These are phyloP conservation scores for Cylindroiulus punctatus DNA, from an alignment of 2,888 invertebrate genomes.

Conservation along the genomic window DNA sequence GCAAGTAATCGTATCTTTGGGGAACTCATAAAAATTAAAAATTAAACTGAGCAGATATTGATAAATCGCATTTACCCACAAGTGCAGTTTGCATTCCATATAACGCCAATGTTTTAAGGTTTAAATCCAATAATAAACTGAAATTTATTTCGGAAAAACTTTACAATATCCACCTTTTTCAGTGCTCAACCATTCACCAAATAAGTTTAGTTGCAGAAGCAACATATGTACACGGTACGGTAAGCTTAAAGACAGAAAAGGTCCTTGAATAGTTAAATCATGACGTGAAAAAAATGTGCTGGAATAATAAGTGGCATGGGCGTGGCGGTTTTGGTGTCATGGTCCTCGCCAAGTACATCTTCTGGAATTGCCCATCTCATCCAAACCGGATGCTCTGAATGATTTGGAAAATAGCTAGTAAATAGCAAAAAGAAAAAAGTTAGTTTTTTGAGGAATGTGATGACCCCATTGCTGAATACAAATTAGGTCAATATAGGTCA, in stretches of 20 bases:
- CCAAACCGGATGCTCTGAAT: slow-evolving; percentile 58
- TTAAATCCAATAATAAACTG: slow-evolving; percentile 12
- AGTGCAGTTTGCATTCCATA: too few species aligned
- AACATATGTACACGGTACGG: slow-evolving; percentile 52
- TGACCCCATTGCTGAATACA: slow-evolving; percentile 11
- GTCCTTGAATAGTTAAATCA: slow-evolving; percentile 25
- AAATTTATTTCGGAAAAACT: slow-evolving; percentile 25
- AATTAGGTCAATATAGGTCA: not conserved
- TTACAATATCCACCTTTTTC: slow-evolving; percentile 13
- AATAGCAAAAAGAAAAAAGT: slow-evolving; percentile 36
- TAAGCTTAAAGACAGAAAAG: not conserved
- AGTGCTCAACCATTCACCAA: slow-evolving; percentile 31
- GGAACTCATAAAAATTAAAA: too few species aligned
- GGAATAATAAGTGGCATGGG: slow-evolving; percentile 39
- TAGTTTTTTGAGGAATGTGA: slow-evolving; percentile 21
- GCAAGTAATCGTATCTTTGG: too few species aligned
- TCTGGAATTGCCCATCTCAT: slow-evolving; percentile 37
- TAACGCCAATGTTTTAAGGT: not conserved
- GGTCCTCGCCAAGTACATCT: slow-evolving; percentile 23
- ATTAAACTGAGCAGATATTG: too few species aligned
- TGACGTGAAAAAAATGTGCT: slow-evolving; percentile 43
- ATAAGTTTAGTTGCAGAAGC: not conserved
- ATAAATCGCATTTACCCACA: too few species aligned
- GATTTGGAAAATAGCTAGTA: slow-evolving; percentile 58
- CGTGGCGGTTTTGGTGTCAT: slow-evolving; percentile 30